These are phyloP conservation scores for Ecdyonurus torrentis DNA, from an alignment of 2,888 invertebrate species.

Conservation along the genomic window DNA sequence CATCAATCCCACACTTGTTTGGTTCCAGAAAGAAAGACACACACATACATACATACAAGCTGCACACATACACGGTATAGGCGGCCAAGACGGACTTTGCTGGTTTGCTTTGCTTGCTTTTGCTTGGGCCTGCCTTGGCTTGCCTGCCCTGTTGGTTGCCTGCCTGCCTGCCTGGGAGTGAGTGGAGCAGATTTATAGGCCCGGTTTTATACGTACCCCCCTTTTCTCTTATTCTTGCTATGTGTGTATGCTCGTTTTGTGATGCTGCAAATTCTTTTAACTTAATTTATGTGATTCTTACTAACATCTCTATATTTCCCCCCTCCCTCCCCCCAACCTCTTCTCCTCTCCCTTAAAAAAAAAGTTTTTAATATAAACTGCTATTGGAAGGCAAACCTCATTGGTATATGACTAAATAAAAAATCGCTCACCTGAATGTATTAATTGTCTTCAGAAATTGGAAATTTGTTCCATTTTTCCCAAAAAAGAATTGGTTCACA, in stretches of 20 bases:
- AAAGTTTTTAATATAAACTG: neutral
- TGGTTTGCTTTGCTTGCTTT: no score
- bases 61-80: neutral
- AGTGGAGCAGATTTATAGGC: neutral
- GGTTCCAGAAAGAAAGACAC: neutral
- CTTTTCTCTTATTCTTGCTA: neutral
- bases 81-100: neutral
- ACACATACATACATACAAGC: neutral
- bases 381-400: neutral
- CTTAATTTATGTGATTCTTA: constrained; percentile 2
- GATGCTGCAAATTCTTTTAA: constrained; percentile 1
- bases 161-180: neutral
- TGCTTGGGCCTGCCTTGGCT: neutral
- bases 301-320: constrained; percentile 1
- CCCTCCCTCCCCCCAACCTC: neutral
- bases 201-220: constrained; percentile 2
- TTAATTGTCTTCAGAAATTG: no score
- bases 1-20: constrained; percentile 2
- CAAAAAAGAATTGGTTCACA: no score
- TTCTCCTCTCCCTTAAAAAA: neutral
- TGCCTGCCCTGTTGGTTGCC: no score
- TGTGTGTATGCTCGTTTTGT: neutral
- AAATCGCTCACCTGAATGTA: no score
- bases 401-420: no score
- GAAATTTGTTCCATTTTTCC: no score